phyloP scores from a whole-genome alignment of 2,113 vertebrate species.

The Maccullochella peelii region DNA sequence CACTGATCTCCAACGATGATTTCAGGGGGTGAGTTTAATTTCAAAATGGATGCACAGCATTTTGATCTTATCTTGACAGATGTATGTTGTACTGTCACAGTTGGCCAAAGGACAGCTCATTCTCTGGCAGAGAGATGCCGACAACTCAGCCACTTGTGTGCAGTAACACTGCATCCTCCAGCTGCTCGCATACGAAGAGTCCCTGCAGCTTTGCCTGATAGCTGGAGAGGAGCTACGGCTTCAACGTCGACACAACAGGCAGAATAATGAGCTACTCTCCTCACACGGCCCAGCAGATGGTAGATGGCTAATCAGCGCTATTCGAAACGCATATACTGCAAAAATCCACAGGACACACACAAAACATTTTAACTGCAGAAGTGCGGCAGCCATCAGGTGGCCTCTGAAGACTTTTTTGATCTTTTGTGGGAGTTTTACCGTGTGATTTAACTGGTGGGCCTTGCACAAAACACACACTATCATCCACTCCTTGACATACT shows the following conservation, averaged over 20 bases:
- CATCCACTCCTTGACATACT: slow-evolving; percentile 1
- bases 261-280: slow-evolving; percentile 70
- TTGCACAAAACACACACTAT: not conserved
- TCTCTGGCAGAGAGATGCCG: slow-evolving; percentile 53
- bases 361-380: slow-evolving; percentile 53
- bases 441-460: slow-evolving; percentile 11
- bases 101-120: slow-evolving; percentile 45
- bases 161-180: slow-evolving; percentile 50
- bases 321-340: slow-evolving; percentile 49
- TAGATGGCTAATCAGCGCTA: slow-evolving; percentile 68
- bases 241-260: slow-evolving; percentile 49
- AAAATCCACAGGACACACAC: slow-evolving; percentile 52
- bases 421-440: not conserved
- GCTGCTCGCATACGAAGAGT: slow-evolving; percentile 43
- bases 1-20: not conserved
- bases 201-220: slow-evolving; percentile 66
- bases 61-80: slow-evolving; percentile 35
- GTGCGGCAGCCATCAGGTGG: slow-evolving; percentile 32
- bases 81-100: slow-evolving; percentile 43
- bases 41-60: slow-evolving; percentile 4
- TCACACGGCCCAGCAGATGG: slow-evolving; percentile 69
- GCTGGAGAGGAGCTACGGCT: slow-evolving; percentile 42
- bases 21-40: slow-evolving; percentile 33
- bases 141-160: slow-evolving; percentile 49
- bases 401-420: slow-evolving; percentile 26